phyloP scores from a whole-genome alignment of 2,888 invertebrate genomes.

The Agrypnus murinus region DNA sequence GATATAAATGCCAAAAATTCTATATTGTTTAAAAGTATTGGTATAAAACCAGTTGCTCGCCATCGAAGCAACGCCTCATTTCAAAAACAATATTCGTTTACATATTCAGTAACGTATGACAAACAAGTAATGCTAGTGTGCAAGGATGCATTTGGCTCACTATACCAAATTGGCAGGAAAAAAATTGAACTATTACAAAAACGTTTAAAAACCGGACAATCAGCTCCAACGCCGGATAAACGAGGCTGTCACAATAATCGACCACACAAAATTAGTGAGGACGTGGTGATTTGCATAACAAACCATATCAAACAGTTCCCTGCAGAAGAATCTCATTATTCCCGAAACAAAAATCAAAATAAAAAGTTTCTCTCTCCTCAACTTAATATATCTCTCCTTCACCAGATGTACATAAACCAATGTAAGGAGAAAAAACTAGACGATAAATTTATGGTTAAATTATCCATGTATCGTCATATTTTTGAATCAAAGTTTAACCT shows the following conservation, averaged over 20 bases:
- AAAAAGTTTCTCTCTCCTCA: conserved; percentile 16
- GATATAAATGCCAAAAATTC: conserved; percentile 25
- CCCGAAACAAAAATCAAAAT: conserved; percentile 12
- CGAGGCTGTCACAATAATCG: background rate
- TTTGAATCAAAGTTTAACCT: conserved; percentile 25
- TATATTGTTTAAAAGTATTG: conserved; percentile 31
- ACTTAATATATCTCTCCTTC: conserved; percentile 6
- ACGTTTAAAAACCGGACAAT: too few relatives aligned
- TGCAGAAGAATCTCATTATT: background rate
- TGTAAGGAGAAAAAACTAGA: conserved; percentile 13
- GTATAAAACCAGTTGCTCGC: conserved; percentile 14
- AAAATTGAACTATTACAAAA: background rate
- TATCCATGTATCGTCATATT: conserved; percentile 9
- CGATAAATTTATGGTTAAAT: conserved; percentile 9
- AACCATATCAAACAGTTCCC: background rate
- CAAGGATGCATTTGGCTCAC: conserved; percentile 16
- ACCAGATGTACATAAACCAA: conserved; percentile 2
- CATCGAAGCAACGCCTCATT: conserved; percentile 10
- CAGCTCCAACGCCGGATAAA: background rate
- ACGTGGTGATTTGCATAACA: background rate
- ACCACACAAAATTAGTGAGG: conserved; percentile 16
- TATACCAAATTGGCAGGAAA: conserved; percentile 4
- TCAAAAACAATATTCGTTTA: background rate
- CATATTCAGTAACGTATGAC: conserved; percentile 1
- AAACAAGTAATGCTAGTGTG: conserved; percentile 1